Base-by-base conservation (phyloP, 2,888 invertebrate species). In the Calliphora vomitoria region DNA sequence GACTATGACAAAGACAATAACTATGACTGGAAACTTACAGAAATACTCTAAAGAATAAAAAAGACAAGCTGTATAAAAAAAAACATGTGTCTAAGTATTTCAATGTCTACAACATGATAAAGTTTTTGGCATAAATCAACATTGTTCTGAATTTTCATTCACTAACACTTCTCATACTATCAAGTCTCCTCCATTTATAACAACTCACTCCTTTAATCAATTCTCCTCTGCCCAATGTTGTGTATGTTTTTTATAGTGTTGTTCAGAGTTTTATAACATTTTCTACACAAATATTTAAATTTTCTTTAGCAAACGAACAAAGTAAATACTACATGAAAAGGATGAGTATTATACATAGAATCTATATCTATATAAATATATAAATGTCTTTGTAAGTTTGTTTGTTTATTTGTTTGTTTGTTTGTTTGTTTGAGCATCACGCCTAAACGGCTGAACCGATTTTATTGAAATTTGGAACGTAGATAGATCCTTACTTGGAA, bases 51-150 rank as follows among this genome's bases (percentile, higher is more conserved):
- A 41, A 55, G 13, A 53, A 64, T 18, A 8, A 18, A 53, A 53
- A 53, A 53, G 8, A 8, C 3, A 13, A 18, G 8, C 3, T 11
- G 55, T 11, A 25, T 3, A 20, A 20, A 20, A 20, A 55, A 55
- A 55, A 55, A 58, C 13, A 50, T 58, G 69, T 11, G 38, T 44
- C 41, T 58, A 38, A 53, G 38, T 35, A 62, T 79, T 79, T 41
- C 31, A 47, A 18, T 41, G 58, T 69, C 44, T 79, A 62, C 41
- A 18, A 25, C 64, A 69, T 60, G 72, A 44, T 31, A 62, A 81
- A 41, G 38, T 81, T 31, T 64, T 38, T 78, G 55, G 41, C 41
- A 78, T 78, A 55, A 44, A 78, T 78, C 55, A 78, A 78, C 20
- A 72, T 41, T 58, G 5, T 58, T 72, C n/a, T 18, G 50, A 41